Conservation (phyloP, 2,888 invertebrate genomes). For the Dimorphilus gyrociliatus region DNA sequence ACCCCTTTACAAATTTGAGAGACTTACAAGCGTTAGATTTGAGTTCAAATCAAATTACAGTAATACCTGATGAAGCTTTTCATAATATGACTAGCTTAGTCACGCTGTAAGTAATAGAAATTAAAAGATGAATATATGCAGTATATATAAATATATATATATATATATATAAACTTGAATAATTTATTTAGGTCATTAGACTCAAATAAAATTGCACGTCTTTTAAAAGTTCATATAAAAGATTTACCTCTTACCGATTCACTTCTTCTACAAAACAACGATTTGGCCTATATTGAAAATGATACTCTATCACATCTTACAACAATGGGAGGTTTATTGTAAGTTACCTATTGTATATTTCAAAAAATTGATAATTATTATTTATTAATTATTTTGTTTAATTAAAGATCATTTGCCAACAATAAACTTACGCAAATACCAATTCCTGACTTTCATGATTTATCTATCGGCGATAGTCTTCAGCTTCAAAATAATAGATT, state of each 20-base stretch:
- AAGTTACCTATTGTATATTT: not conserved
- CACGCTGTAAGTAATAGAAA: slow-evolving; percentile 10
- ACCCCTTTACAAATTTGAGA: slow-evolving; percentile 15
- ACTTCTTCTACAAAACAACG: slow-evolving; percentile 11
- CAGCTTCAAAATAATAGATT: slow-evolving; percentile 14
- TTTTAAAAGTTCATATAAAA: slow-evolving; percentile 8
- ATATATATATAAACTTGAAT: slow-evolving; percentile 8
- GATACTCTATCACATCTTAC: slow-evolving; percentile 19
- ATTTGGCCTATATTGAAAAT: slow-evolving; percentile 23
- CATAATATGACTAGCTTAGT: slow-evolving; percentile 3
- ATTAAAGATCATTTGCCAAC: slow-evolving; percentile 11
- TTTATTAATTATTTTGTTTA: slow-evolving; percentile 2
- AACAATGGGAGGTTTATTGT: slow-evolving; percentile 7
- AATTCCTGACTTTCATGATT: slow-evolving; percentile 15
- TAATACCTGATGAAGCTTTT: slow-evolving; percentile 17
- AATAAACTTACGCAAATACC: slow-evolving; percentile 17
- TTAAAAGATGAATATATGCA: slow-evolving; percentile 10
- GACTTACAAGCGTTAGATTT: slow-evolving; percentile 10
- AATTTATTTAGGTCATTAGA: slow-evolving; percentile 9
- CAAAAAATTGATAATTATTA: not conserved
- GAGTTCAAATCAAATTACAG: slow-evolving; percentile 14
- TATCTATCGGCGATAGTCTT: slow-evolving; percentile 9
- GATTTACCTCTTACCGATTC: slow-evolving; percentile 6
- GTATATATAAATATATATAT: slow-evolving; percentile 11
- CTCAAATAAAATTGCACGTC: slow-evolving; percentile 13